Percentiles rank a stretch among this genome's conserved stretches.
These are phyloP conservation scores for Drosophila saltans DNA, from an alignment of 1,140 invertebrate species.

Conservation along the genomic window DNA sequence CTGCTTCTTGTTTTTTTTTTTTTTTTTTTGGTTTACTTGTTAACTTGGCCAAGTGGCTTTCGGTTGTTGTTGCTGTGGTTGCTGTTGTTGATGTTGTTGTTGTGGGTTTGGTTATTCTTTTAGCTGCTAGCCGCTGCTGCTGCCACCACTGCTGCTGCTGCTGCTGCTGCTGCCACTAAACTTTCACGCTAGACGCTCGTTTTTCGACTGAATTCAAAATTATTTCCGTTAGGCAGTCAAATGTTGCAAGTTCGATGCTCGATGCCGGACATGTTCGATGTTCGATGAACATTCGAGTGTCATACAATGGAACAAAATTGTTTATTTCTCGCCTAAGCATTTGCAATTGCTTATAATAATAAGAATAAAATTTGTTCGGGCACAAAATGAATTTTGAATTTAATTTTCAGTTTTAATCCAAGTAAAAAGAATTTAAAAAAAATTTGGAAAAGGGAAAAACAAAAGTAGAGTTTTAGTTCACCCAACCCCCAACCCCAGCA, in stretches of 20 bases:
- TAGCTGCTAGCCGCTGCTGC: slow-evolving; percentile 31
- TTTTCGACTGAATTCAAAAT: slow-evolving; percentile 56
- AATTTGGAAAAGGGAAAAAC: no score
- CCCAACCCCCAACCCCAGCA: no score
- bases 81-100: slow-evolving; percentile 15
- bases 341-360: no score
- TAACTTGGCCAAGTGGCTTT: slow-evolving; percentile 22
- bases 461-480: no score
- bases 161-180: slow-evolving; percentile 46
- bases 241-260: slow-evolving; percentile 3
- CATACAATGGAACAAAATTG: not conserved
- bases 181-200: slow-evolving; percentile 71
- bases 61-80: slow-evolving; percentile 23
- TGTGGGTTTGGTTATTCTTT: slow-evolving; percentile 23
- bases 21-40: not conserved
- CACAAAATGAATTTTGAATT: not conserved
- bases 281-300: not conserved
- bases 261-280: slow-evolving; percentile 3
- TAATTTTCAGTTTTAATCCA: no score
- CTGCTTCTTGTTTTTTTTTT: not conserved
- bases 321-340: not conserved
- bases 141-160: slow-evolving; percentile 28
- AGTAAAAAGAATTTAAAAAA: not conserved
- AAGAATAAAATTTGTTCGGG: no score
- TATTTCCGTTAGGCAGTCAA: not conserved